phyloP scores from a whole-genome alignment of 2,888 invertebrate species.

The Achlya flavicornis region DNA sequence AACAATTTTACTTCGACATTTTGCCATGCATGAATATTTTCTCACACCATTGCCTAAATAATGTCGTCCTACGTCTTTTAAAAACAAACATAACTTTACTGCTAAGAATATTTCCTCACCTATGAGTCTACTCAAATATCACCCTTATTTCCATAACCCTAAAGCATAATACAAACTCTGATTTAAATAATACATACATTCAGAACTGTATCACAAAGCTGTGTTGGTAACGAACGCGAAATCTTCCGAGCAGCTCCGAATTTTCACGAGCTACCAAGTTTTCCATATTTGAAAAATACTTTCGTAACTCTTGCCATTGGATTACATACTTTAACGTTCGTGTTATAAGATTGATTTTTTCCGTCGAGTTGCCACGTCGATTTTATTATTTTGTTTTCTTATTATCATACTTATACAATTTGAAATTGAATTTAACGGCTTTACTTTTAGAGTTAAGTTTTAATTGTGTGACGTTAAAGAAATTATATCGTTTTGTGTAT shows the following conservation, averaged over 20 bases:
- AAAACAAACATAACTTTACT: conserved; percentile 36
- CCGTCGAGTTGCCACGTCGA: not conserved
- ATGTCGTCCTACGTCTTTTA: conserved; percentile 31
- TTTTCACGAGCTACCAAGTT: conserved; percentile 43
- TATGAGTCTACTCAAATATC: not conserved
- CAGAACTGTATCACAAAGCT: not conserved
- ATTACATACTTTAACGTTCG: conserved; percentile 14
- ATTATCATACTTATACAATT: conserved; percentile 15
- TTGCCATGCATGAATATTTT: conserved; percentile 37
- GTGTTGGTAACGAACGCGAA: conserved; percentile 25
- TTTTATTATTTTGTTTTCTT: conserved; percentile 10
- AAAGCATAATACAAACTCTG: conserved; percentile 21
- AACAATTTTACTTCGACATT: conserved; percentile 7
- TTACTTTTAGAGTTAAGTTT: conserved; percentile 22
- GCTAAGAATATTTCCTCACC: not conserved
- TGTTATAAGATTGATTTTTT: conserved; percentile 18
- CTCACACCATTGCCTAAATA: conserved; percentile 56
- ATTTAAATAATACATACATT: not conserved
- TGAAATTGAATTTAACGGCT: conserved; percentile 14
- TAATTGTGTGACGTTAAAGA: not conserved
- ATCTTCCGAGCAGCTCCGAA: conserved; percentile 47
- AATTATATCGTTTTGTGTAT: conserved; percentile 29
- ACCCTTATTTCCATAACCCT: conserved; percentile 21
- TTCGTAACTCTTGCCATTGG: conserved; percentile 21
- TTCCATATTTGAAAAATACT: conserved; percentile 49